phyloP scores from a whole-genome alignment of 2,888 invertebrate species.

The Trissolcus brochymenae region DNA sequence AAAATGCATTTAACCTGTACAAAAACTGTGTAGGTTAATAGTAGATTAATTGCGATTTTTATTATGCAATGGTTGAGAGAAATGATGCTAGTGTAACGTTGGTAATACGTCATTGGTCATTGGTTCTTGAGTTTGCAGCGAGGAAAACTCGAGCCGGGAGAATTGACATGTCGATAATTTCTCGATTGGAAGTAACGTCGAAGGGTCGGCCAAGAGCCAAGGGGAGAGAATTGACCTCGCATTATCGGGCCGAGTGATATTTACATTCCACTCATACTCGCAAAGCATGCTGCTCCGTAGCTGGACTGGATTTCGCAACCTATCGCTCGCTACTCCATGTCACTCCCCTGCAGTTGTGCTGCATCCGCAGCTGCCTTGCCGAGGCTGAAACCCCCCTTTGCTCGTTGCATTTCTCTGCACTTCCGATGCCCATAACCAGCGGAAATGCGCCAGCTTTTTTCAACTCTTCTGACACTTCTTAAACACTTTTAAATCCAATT shows the following conservation, averaged over 20 bases:
- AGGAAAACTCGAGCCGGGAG: constrained; percentile 51
- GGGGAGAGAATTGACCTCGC: constrained; percentile 68
- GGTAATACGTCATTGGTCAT: constrained; percentile 43
- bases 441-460: constrained; percentile 43
- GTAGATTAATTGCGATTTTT: constrained; percentile 40
- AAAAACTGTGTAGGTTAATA: constrained; percentile 20
- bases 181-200: constrained; percentile 63
- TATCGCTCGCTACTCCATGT: constrained; percentile 57
- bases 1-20: no score
- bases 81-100: constrained; percentile 49
- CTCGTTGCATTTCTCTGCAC: constrained; percentile 38
- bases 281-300: constrained; percentile 58
- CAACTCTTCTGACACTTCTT: constrained; percentile 41
- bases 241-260: constrained; percentile 73
- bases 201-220: constrained; percentile 59
- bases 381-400: constrained; percentile 37
- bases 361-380: constrained; percentile 50
- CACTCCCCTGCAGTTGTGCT: constrained; percentile 39
- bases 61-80: constrained; percentile 31
- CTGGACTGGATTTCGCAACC: constrained; percentile 59
- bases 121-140: constrained; percentile 54
- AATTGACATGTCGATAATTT: constrained; percentile 61
- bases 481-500: constrained; percentile 48
- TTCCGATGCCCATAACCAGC: constrained; percentile 45
- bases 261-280: constrained; percentile 74